A percentile compares a stretch with the other conserved stretches of the same genome.
Conservation (phyloP, 2,797 vertebrate species). For the Esox lucius region DNA sequence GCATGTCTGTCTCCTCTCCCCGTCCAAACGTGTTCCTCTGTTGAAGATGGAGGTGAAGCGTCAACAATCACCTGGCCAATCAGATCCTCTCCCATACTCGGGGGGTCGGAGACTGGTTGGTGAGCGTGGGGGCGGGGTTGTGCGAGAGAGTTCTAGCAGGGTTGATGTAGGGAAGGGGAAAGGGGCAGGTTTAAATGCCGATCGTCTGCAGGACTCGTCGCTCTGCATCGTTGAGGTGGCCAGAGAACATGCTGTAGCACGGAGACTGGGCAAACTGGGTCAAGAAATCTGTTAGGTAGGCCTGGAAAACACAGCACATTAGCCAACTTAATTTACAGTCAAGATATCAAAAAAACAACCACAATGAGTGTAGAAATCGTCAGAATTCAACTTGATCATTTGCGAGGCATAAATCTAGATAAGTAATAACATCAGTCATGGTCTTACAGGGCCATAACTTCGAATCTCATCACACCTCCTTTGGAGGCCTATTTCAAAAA, state of each 20-base stretch:
- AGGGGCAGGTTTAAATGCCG: conserved; percentile 79
- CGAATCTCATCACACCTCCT: no score
- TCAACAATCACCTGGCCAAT: background rate
- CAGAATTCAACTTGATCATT: background rate
- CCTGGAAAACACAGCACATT: conserved; percentile 66
- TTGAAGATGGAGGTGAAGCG: background rate
- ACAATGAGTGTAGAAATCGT: background rate
- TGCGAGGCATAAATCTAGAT: background rate
- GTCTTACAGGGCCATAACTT: no score
- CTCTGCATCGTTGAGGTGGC: conserved; percentile 91
- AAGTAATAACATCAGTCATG: no score
- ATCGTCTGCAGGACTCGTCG: conserved; percentile 91
- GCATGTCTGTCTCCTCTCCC: conserved; percentile 37
- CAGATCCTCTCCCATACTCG: conserved; percentile 1
- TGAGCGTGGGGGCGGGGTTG: conserved; percentile 35
- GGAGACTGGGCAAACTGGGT: conserved; percentile 98
- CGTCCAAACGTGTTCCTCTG: conserved; percentile 17
- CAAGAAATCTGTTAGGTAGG: conserved; percentile 96
- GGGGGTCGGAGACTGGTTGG: conserved; percentile 35
- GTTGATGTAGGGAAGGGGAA: conserved; percentile 31
- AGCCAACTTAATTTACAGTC: background rate
- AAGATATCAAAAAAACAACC: background rate
- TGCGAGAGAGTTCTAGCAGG: conserved; percentile 27
- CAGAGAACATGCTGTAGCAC: conserved; percentile 94
- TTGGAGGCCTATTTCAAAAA: no score